Percentiles rank a stretch among this genome's conserved stretches.
These are phyloP conservation scores for Trachelus stipa DNA, from an alignment of 2,888 invertebrate species.

Conservation along the genomic window DNA sequence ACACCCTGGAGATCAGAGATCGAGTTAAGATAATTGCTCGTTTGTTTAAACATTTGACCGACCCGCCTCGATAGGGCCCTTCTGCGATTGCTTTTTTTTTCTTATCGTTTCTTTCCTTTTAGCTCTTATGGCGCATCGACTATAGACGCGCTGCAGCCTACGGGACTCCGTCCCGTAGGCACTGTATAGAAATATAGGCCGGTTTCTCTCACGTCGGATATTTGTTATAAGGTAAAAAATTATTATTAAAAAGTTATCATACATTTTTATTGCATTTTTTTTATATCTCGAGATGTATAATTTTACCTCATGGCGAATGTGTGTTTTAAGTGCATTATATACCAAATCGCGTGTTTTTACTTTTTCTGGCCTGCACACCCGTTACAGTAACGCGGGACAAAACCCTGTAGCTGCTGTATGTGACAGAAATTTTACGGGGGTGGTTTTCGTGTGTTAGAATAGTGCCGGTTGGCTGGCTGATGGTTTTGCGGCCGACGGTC, in stretches of 20 bases:
- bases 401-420: slow-evolving; percentile 24
- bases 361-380: neutral
- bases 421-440: slow-evolving; percentile 45
- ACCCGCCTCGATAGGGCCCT: slow-evolving; percentile 37
- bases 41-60: slow-evolving; percentile 64
- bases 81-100: slow-evolving; percentile 34
- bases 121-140: too few species aligned
- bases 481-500: slow-evolving; percentile 43
- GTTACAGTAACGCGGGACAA: neutral
- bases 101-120: slow-evolving; percentile 17
- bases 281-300: too few species aligned
- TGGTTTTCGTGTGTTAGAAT: slow-evolving; percentile 40
- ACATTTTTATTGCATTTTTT: too few species aligned
- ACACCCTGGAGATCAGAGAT: slow-evolving; percentile 50
- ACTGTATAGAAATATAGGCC: too few species aligned
- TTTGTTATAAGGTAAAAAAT: too few species aligned
- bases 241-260: too few species aligned
- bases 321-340: too few species aligned
- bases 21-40: slow-evolving; percentile 65
- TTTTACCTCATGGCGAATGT: too few species aligned
- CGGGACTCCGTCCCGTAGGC: too few species aligned
- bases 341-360: neutral
- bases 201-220: too few species aligned
- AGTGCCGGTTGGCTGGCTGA: slow-evolving; percentile 45
- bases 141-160: too few species aligned